Evolutionary conservation across 2,888 invertebrate genomes (phyloP).

Genomic region (Eupithecia abbreviata): DNA sequence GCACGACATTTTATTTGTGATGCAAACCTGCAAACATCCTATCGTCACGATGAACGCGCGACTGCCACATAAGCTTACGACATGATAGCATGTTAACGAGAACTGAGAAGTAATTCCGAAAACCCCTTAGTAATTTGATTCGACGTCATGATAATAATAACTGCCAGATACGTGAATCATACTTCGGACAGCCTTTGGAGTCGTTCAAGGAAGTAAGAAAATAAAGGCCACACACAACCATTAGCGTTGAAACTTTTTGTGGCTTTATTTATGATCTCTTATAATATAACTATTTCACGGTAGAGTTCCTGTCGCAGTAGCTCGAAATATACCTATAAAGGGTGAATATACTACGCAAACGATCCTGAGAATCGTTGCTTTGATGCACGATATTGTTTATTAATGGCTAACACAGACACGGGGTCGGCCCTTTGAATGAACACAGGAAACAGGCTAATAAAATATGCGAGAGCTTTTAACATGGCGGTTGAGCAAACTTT

Average conservation of each 20-base stretch:
- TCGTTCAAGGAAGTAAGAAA: constrained; percentile 39
- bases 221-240: constrained; percentile 35
- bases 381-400: constrained; percentile 71
- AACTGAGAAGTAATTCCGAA: constrained; percentile 22
- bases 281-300: constrained; percentile 24
- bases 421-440: constrained; percentile 57
- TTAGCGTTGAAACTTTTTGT: constrained; percentile 34
- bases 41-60: constrained; percentile 54
- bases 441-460: constrained; percentile 65
- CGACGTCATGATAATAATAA: constrained; percentile 37
- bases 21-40: constrained; percentile 73
- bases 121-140: constrained; percentile 32
- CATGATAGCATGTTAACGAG: constrained; percentile 24
- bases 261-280: constrained; percentile 29
- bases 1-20: constrained; percentile 69
- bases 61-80: constrained; percentile 31
- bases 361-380: constrained; percentile 63
- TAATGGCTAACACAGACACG: constrained; percentile 61
- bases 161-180: constrained; percentile 37
- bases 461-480: constrained; percentile 54
- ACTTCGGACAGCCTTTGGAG: constrained; percentile 33
- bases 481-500: constrained; percentile 47
- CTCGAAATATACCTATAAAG: constrained; percentile 35
- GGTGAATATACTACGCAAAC: constrained; percentile 50
- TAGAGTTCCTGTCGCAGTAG: constrained; percentile 45